Conservation (phyloP, 2,113 vertebrate genomes). For the Rhynchomys soricoides region DNA sequence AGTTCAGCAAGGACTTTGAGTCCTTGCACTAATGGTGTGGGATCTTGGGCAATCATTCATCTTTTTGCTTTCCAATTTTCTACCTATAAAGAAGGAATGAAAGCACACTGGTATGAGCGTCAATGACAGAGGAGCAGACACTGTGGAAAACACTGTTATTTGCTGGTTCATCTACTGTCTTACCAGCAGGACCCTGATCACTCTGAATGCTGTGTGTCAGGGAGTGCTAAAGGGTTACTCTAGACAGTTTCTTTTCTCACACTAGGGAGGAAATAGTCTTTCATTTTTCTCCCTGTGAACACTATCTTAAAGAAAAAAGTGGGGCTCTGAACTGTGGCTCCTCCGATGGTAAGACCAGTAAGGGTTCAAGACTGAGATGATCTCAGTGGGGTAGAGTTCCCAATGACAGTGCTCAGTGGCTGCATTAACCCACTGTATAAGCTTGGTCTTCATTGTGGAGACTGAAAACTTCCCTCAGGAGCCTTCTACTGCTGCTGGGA, state of each 20-base stretch:
- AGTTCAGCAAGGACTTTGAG: background rate
- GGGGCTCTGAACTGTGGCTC: background rate
- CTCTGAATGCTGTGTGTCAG: background rate
- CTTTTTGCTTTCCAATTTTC: background rate
- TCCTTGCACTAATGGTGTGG: background rate
- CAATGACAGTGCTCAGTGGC: background rate
- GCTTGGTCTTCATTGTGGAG: background rate
- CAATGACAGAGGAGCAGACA: background rate
- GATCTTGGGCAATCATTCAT: background rate
- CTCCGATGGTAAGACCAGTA: background rate
- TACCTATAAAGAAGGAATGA: background rate
- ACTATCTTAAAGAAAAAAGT: background rate
- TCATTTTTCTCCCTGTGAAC: background rate
- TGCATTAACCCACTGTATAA: background rate
- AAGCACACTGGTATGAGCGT: background rate
- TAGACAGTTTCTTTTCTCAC: background rate
- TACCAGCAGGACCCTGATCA: background rate
- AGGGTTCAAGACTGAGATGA: background rate
- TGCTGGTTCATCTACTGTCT: background rate
- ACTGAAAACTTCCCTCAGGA: background rate
- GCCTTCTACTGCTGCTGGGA: slow-evolving; percentile 1
- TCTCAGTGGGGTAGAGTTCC: background rate
- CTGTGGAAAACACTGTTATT: background rate
- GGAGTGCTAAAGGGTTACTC: background rate
- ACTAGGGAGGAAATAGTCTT: background rate